A percentile compares a stretch with the other conserved stretches of the same genome.
Evolutionary conservation across 2,797 vertebrate species (phyloP).

Genomic region (Lutjanus argentimaculatus): DNA sequence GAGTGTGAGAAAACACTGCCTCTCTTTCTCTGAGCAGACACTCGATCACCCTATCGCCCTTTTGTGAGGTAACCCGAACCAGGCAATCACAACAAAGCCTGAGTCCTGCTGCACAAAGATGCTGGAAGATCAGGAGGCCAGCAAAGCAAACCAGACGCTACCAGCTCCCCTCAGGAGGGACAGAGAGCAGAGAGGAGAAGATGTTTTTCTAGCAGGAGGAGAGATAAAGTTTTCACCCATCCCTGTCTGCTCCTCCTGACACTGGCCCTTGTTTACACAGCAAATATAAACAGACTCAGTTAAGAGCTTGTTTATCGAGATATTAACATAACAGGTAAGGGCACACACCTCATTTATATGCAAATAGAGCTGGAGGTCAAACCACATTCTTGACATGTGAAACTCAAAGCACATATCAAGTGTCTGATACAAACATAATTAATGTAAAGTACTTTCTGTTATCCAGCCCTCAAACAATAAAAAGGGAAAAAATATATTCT

Average conservation of each 20-base stretch:
- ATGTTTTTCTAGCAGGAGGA: slow-evolving; percentile 35
- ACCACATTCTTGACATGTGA: slow-evolving; percentile 32
- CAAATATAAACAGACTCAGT: slow-evolving; percentile 62
- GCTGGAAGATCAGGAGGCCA: slow-evolving; percentile 52
- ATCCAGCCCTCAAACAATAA: background rate
- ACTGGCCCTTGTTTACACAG: slow-evolving; percentile 69
- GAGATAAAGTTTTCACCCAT: slow-evolving; percentile 27
- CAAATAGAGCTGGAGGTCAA: slow-evolving; percentile 31
- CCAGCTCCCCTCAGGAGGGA: slow-evolving; percentile 41
- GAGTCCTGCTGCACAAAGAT: slow-evolving; percentile 75
- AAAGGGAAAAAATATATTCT: background rate
- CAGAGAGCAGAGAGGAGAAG: slow-evolving; percentile 13
- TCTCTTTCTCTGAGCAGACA: slow-evolving; percentile 82
- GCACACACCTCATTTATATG: slow-evolving; percentile 41
- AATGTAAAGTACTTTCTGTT: background rate
- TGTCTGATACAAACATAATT: background rate
- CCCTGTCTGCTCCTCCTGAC: slow-evolving; percentile 32
- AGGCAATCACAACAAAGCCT: slow-evolving; percentile 83
- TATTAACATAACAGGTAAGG: slow-evolving; percentile 61
- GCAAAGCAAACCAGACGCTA: slow-evolving; percentile 41
- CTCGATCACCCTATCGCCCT: slow-evolving; percentile 73
- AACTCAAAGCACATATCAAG: background rate
- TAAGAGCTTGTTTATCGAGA: slow-evolving; percentile 39
- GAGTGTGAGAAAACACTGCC: slow-evolving; percentile 85
- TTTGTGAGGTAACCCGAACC: slow-evolving; percentile 81